These are phyloP conservation scores for Setipinna tenuifilis DNA, from an alignment of 2,797 vertebrate genomes.

Conservation along the genomic window DNA sequence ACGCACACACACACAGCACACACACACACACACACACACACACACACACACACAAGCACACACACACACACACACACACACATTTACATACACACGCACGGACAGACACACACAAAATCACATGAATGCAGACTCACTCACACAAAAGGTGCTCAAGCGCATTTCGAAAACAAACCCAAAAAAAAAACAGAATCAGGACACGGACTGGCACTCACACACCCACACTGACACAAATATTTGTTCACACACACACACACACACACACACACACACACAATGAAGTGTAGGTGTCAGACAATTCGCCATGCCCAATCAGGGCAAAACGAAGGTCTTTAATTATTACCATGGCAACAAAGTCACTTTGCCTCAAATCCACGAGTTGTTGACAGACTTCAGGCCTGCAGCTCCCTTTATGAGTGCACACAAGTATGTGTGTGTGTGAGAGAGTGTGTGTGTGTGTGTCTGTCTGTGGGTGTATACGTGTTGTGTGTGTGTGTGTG, in stretches of 20 bases:
- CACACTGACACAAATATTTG: neutral
- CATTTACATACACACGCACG: no score
- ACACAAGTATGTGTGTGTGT: slow-evolving; percentile 12
- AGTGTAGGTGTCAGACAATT: neutral
- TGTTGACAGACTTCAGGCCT: slow-evolving; percentile 11
- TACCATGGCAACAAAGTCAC: slow-evolving; percentile 40
- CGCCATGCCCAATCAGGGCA: slow-evolving; percentile 6
- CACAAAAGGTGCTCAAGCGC: neutral
- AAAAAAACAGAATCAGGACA: neutral
- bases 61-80: no score
- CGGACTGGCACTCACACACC: neutral
- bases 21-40: neutral
- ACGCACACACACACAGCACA: neutral
- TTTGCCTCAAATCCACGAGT: neutral
- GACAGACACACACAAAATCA: no score
- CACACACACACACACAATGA: neutral
- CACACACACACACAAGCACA: neutral
- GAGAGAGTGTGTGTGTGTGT: neutral
- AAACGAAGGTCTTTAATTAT: slow-evolving; percentile 43
- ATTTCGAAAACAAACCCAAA: neutral
- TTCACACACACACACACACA: neutral
- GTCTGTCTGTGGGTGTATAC: no score
- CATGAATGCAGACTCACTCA: neutral
- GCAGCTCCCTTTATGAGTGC: neutral
- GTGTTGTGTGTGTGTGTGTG: no score